Evolutionary conservation across 2,113 vertebrate genomes (phyloP).

Genomic region (Eira barbara): DNA sequence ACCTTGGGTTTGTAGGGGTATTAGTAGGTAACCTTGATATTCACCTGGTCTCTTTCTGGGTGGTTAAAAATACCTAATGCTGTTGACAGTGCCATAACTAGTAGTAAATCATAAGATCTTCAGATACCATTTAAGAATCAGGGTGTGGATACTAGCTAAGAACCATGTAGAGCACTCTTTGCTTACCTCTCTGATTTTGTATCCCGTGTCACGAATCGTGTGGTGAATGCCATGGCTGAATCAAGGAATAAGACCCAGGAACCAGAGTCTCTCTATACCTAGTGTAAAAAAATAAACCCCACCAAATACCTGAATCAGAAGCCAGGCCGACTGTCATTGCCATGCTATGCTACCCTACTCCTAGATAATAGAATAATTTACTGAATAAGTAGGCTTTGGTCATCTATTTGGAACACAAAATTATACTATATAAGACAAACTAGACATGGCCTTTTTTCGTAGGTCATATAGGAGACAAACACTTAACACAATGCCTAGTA

Average conservation of each 20-base stretch:
- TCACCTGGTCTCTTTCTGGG: neutral
- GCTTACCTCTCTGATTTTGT: neutral
- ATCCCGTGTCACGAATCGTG: neutral
- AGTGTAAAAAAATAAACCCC: neutral
- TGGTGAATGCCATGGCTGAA: neutral
- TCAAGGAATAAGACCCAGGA: neutral
- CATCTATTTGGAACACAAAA: neutral
- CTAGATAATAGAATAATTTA: neutral
- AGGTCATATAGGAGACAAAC: neutral
- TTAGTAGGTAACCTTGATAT: neutral
- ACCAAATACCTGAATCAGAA: neutral
- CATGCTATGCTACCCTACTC: neutral
- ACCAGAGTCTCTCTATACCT: neutral
- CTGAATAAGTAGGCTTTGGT: neutral
- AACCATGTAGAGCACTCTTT: neutral
- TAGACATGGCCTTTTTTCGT: neutral
- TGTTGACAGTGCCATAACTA: neutral
- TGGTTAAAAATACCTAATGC: conserved; percentile 3
- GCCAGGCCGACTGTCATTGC: neutral
- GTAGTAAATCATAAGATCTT: neutral
- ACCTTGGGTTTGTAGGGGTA: neutral
- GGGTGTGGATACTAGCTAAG: neutral
- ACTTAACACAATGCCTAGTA: neutral
- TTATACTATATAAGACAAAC: neutral
- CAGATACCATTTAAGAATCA: neutral